Evolutionary conservation across 2,888 invertebrate genomes (phyloP).

Genomic region (Pseudeuparius sepicola): DNA sequence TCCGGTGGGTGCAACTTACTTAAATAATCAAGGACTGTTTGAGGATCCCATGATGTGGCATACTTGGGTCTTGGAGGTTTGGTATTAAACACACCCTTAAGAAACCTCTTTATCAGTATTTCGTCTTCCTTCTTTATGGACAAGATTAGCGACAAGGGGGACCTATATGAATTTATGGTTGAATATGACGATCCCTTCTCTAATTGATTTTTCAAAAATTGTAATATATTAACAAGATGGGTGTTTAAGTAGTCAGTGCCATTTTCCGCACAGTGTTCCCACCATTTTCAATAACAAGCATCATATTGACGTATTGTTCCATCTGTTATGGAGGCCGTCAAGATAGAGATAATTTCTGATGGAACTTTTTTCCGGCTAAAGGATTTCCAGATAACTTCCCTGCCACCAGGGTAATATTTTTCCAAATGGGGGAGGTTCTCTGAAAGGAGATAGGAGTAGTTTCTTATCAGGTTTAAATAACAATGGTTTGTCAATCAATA

Average conservation of each 20-base stretch:
- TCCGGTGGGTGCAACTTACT: slow-evolving; percentile 9
- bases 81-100: slow-evolving; percentile 22
- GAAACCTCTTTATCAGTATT: slow-evolving; percentile 20
- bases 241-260: slow-evolving; percentile 4
- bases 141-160: too few species aligned
- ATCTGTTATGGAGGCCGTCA: slow-evolving; percentile 11
- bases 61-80: slow-evolving; percentile 24
- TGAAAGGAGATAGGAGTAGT: slow-evolving; percentile 26
- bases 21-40: slow-evolving; percentile 23
- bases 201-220: too few species aligned
- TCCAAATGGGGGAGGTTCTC: slow-evolving; percentile 20
- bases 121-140: slow-evolving; percentile 10
- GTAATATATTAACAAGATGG: too few species aligned
- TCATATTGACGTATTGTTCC: slow-evolving; percentile 14
- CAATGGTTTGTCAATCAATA: too few species aligned
- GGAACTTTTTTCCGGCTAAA: too few species aligned
- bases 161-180: slow-evolving; percentile 6
- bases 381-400: slow-evolving; percentile 24
- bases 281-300: slow-evolving; percentile 10
- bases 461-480: slow-evolving; percentile 22
- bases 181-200: too few species aligned
- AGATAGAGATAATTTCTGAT: too few species aligned
- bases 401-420: slow-evolving; percentile 26
- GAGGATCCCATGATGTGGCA: slow-evolving; percentile 24
- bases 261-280: slow-evolving; percentile 8